A percentile compares a stretch with the other conserved stretches of the same genome.
Conservation (phyloP, 2,888 invertebrate genomes). For the Syrista parreyssii region DNA sequence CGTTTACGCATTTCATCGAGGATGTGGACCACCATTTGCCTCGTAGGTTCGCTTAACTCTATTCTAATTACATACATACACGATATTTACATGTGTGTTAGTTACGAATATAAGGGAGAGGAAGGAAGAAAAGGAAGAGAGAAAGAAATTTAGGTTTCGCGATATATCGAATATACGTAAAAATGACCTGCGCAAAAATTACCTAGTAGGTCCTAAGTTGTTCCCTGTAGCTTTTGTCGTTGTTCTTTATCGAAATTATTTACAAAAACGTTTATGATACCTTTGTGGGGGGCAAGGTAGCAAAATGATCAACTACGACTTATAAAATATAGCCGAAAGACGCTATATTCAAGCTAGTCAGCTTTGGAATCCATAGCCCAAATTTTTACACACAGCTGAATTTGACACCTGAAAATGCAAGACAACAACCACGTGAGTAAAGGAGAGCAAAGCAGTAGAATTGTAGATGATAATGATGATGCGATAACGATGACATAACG, state of each 20-base stretch:
- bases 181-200: background rate
- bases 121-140: constrained; percentile 25
- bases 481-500: background rate
- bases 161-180: background rate
- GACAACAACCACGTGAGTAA: constrained; percentile 25
- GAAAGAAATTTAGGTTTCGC: constrained; percentile 2
- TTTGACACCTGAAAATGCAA: constrained; percentile 71
- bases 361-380: constrained; percentile 48
- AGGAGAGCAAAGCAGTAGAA: background rate
- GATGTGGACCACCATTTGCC: constrained; percentile 4
- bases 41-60: constrained; percentile 34
- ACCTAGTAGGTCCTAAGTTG: background rate
- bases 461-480: background rate
- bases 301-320: constrained; percentile 51
- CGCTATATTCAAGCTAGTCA: constrained; percentile 60
- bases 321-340: constrained; percentile 56
- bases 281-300: constrained; percentile 19
- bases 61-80: constrained; percentile 64
- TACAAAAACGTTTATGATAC: constrained; percentile 4
- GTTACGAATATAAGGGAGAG: constrained; percentile 13
- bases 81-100: constrained; percentile 57
- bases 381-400: constrained; percentile 80
- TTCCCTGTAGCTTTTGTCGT: background rate
- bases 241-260: background rate
- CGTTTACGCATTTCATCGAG: background rate